Base-by-base conservation (phyloP, 2,113 vertebrate genomes). In the Salvelinus namaycush region DNA sequence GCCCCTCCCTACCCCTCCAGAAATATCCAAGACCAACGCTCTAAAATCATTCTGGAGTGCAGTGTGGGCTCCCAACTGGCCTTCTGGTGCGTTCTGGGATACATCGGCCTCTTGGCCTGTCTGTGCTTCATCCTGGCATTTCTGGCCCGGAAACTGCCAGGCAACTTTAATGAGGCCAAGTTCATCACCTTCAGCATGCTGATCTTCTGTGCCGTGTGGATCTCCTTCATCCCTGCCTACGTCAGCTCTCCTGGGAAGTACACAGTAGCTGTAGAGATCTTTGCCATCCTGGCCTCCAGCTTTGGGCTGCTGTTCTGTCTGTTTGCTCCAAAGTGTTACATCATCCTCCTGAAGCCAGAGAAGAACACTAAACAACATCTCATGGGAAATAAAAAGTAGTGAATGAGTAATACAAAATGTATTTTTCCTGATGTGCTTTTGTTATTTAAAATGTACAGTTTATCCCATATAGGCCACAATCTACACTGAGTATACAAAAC, bases 191-290 rank as follows among this genome's bases (percentile, higher is more conserved):
- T 92, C 54, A 91, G 91, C 49, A 91, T 92, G 88, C 70, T 92
- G 39, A 91, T 92, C 73, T 92, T 92, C 80, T 90, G 87, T 68
- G 87, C 87, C 2, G 90, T 91, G 1, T 92, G 90, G 90, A 31
- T 92, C 14, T 84, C 89, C 3, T 92, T 92, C 74, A 80, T 92
- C 13, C 91, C 91, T 6, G 90, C 88, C 2, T 92, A 92, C 59
- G 77, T 93, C 71, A 93, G 91, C 72, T 85, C 92, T 6, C 92
- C 93, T 64, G 93, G 93, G 51, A 91, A 88, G 24, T 92, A 90
- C 73, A 89, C 90, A 29, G 91, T 91, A 26, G 89, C 92, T 44
- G 91, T 93, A 5, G 91, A 94, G 80, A 92, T 91, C 22, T 94
- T 94, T 81, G 91, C 92, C 0, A 93, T 93, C 78, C 77, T 92